phyloP scores from a whole-genome alignment of 2,797 vertebrate genomes.

The Acanthiza pusilla region DNA sequence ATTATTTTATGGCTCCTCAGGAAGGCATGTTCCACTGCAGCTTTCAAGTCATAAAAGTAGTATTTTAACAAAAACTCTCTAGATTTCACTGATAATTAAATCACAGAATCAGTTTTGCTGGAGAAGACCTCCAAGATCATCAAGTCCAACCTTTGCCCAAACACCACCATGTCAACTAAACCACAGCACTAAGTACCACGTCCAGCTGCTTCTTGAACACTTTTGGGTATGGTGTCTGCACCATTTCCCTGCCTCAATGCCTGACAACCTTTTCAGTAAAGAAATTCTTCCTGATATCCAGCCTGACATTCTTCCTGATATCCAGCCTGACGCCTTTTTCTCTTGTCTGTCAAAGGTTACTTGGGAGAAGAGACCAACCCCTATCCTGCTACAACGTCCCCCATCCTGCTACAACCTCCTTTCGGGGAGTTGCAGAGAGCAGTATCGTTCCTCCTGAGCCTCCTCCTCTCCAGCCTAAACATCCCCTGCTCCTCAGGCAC shows the following conservation, averaged over 20 bases:
- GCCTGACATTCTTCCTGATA: background rate
- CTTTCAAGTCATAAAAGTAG: background rate
- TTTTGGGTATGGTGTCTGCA: background rate
- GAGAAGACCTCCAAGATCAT: background rate
- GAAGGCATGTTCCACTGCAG: background rate
- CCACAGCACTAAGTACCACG: background rate
- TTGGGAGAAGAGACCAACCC: background rate
- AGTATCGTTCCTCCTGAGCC: accelerated
- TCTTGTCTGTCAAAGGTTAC: background rate
- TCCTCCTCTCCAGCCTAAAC: background rate
- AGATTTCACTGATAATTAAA: background rate
- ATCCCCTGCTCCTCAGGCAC: background rate
- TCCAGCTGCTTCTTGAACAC: background rate
- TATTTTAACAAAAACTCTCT: background rate
- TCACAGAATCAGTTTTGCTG: background rate
- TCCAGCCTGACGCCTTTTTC: background rate
- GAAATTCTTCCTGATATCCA: background rate
- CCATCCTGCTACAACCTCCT: background rate
- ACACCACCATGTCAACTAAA: background rate
- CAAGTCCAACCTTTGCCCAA: background rate
- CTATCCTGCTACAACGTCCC: background rate
- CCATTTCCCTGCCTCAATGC: background rate
- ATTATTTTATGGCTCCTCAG: background rate
- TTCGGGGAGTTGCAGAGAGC: background rate
- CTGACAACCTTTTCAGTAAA: background rate